Evolutionary conservation across 2,113 vertebrate species (phyloP), one percentile per base, ranked within the genome.

Genomic region (Cynocephalus volans): DNA sequence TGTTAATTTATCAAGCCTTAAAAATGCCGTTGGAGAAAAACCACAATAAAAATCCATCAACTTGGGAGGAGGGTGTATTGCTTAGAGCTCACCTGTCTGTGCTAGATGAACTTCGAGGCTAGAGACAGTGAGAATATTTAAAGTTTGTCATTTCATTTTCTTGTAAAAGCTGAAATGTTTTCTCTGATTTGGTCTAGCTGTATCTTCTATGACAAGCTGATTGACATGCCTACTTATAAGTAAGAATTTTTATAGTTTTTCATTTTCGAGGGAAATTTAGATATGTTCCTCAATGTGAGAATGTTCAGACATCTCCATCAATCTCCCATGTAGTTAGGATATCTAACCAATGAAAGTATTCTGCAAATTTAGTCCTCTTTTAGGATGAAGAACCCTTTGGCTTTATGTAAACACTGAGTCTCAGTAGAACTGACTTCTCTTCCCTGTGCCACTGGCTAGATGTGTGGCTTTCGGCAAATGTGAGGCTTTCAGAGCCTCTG

Each of bases 231-330:
- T 77, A 77, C 48, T 88, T 94, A 45, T 41, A 79, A 76, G 31
- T 81, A 92, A 92, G 84, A 92, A 24, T 85, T 96, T 96, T 92
- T 67, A 52, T 65, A 81, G 19, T 50, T 89, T 96, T 96, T 87
- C 13, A 33, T 82, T 97, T 96, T 92, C 45, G n/a, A 96, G 81
- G 62, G 24, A 95, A 96, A 94, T 97, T 97, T 67, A 88, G 60
- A 69, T 64, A 26, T 92, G 24, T 87, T 95, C n/a, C 17, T 96
- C 41, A 64, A 33, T 73, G 45, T n/a, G 18, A 8, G 41, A 79
- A 54, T 69, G 21, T 92, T 75, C 4, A 2, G 82, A 93, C 18
- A 83, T 64, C 67, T 79, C 76, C 8, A 21, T 90, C 45, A 76
- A 26, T n/a, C 21, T 92, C 60, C 21, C 28, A 56, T 80, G 2